These are phyloP conservation scores for Ranitomeya imitator DNA, from an alignment of 2,113 vertebrate species.

Conservation along the genomic window DNA sequence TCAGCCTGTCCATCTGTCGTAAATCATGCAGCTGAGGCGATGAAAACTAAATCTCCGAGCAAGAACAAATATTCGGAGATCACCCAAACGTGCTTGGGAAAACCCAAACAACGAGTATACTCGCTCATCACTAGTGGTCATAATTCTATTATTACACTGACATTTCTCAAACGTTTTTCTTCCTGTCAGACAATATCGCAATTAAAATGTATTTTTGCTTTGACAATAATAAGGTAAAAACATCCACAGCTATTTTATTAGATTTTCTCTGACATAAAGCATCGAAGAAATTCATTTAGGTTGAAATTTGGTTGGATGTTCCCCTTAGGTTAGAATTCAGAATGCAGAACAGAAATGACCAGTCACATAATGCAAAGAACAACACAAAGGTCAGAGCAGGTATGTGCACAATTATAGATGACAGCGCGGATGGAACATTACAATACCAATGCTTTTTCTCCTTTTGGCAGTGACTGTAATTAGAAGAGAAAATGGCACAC, in stretches of 20 bases:
- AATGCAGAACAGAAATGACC: constrained; percentile 50
- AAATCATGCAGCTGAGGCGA: too few species aligned
- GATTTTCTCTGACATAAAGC: not conserved
- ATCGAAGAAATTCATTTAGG: constrained; percentile 17
- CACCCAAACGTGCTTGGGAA: too few species aligned
- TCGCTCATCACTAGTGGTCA: too few species aligned
- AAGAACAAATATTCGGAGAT: too few species aligned
- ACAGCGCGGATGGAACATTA: constrained; percentile 53
- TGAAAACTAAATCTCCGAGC: too few species aligned
- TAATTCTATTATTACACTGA: not conserved
- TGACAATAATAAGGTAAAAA: constrained; percentile 20
- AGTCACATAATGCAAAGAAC: constrained; percentile 38
- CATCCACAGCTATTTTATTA: not conserved
- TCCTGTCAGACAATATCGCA: not conserved
- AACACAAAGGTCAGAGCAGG: constrained; percentile 57
- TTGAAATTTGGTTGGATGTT: constrained; percentile 14
- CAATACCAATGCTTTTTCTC: constrained; percentile 50
- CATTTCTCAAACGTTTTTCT: not conserved
- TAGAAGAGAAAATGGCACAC: constrained; percentile 56
- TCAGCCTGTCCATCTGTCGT: too few species aligned
- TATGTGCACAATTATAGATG: constrained; percentile 57
- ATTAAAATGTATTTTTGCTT: constrained; percentile 17
- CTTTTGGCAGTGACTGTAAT: constrained; percentile 56
- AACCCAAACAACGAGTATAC: too few species aligned
- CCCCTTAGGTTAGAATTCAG: constrained; percentile 37